Evolutionary conservation across 2,888 invertebrate genomes (phyloP).

Genomic region (Willowsia nigromaculata): DNA sequence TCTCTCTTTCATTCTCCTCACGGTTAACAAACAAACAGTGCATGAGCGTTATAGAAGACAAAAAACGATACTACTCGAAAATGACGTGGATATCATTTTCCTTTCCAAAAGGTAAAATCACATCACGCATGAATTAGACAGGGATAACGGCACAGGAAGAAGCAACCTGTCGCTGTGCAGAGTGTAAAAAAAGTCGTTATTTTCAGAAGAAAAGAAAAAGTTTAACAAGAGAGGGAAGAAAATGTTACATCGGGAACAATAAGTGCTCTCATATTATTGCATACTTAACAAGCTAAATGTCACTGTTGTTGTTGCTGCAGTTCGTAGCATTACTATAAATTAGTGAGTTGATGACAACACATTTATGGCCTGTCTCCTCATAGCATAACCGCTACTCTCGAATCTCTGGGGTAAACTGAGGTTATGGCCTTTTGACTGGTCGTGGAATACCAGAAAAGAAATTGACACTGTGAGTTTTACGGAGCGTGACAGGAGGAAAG

Average conservation of each 20-base stretch:
- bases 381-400: no score
- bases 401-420: slow-evolving; percentile 14
- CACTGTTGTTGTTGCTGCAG: neutral
- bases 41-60: no score
- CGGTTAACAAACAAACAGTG: no score
- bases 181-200: no score
- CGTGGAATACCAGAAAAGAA: neutral
- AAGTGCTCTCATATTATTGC: neutral
- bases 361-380: neutral
- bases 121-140: neutral
- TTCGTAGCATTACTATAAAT: no score
- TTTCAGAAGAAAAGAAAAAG: no score
- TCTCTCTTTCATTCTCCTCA: neutral
- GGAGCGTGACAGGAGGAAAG: neutral
- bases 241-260: neutral
- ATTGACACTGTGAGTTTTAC: slow-evolving; percentile 20
- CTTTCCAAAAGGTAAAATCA: neutral
- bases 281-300: neutral
- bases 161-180: slow-evolving; percentile 10
- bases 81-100: neutral
- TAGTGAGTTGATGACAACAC: neutral
- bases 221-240: neutral
- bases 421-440: slow-evolving; percentile 31
- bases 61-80: neutral
- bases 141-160: neutral